Conservation (phyloP, 2,888 invertebrate genomes). For the Hypolimnas misippus region DNA sequence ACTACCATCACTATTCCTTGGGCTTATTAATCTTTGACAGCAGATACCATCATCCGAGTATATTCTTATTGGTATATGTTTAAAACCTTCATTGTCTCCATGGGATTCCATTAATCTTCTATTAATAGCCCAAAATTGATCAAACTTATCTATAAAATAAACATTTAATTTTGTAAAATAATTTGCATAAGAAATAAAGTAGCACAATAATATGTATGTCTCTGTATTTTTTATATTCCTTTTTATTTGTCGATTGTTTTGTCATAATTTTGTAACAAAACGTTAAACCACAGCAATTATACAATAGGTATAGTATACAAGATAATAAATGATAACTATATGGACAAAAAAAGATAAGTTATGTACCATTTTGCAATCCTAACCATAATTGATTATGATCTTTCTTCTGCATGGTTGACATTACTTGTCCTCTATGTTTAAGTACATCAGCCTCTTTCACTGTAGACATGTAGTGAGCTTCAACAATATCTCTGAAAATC, state of each 20-base stretch:
- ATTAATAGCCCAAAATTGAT: slow-evolving; percentile 99
- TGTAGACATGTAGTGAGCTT: slow-evolving; percentile 97
- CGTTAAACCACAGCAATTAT: too few species aligned
- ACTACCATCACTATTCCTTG: slow-evolving; percentile 89
- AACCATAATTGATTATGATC: slow-evolving; percentile 98
- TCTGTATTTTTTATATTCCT: background rate
- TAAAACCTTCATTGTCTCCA: slow-evolving; percentile 91
- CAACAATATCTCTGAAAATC: slow-evolving; percentile 91
- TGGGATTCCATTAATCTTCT: slow-evolving; percentile 95
- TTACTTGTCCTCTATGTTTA: slow-evolving; percentile 96
- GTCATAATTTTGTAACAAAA: background rate
- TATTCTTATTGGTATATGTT: slow-evolving; percentile 94
- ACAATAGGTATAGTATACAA: too few species aligned
- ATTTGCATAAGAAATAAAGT: slow-evolving; percentile 1
- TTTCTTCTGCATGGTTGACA: slow-evolving; percentile 96
- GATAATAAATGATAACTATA: background rate
- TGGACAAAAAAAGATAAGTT: too few species aligned
- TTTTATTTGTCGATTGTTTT: too few species aligned
- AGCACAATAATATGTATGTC: background rate
- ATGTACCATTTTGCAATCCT: slow-evolving; percentile 94
- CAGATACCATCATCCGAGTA: slow-evolving; percentile 89
- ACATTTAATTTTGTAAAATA: background rate
- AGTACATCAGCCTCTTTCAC: slow-evolving; percentile 99
- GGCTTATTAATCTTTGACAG: slow-evolving; percentile 90
- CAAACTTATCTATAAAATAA: slow-evolving; percentile 92